Evolutionary conservation across 2,888 invertebrate species (phyloP), one percentile per base, ranked within the genome.

Genomic region (Chloroclysta siterata): DNA sequence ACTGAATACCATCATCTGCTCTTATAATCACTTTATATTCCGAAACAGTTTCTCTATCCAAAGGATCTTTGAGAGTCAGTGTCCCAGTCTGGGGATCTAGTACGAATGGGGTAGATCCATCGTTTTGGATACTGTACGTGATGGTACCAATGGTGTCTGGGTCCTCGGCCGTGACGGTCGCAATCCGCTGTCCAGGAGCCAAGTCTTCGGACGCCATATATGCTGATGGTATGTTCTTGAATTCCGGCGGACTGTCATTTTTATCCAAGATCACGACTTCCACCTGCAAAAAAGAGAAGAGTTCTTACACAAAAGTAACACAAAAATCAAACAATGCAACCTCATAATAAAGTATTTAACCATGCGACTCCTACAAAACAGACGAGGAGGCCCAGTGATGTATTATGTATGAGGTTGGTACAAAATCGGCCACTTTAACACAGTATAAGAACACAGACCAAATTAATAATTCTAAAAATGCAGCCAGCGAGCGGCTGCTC

Each of bases 181-280:
- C 96, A 65, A 98, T 95, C 42, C 95, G 89, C 77, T 97, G 96
- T 7, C 97, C 97, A 1, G 96, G 95, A 42, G 97, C 95, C 65
- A 97, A 94, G 83, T 98, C 98, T 84, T 98, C 98, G 1, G 97
- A 97, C 0, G 98, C 96, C 60, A 95, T 94, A 84, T 95, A 97
- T 54, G 94, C 94, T 74, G 96, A 90, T 14, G 96, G 96, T 41
- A 95, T 94, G 69, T 96, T 95, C 74, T 95, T 95, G 93, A 98
- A 97, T 59, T 95, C 95, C 4, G 99, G 99, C n/a, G 98, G 98
- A 79, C 97, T 98, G 93, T 99, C 99, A 87, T 99, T 99, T 89
- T 96, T 97, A 91, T 99, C 99, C 84, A 97, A 87, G 57, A 98
- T 96, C 62, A 95, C 95, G 73, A 98, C 95, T 86, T 95, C 95